These are phyloP conservation scores for Laterallus jamaicensis DNA, from an alignment of 2,113 vertebrate genomes.

Conservation along the genomic window DNA sequence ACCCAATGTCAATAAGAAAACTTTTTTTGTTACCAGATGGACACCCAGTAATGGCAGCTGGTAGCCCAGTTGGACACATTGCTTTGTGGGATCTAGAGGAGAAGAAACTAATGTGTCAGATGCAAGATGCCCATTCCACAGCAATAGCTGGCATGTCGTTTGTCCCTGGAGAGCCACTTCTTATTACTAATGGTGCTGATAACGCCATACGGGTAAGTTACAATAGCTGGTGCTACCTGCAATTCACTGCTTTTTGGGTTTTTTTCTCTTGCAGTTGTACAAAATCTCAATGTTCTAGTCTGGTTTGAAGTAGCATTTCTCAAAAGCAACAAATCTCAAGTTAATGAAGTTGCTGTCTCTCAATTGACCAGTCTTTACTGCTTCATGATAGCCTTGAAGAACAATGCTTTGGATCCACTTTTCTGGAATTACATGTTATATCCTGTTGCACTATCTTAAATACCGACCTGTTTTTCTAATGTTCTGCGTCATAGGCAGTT, in stretches of 20 bases:
- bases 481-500: background rate
- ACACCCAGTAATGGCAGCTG: constrained; percentile 89
- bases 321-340: background rate
- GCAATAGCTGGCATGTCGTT: constrained; percentile 89
- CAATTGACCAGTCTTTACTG: background rate
- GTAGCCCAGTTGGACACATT: constrained; percentile 92
- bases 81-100: constrained; percentile 94
- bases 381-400: background rate
- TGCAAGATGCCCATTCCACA: constrained; percentile 87
- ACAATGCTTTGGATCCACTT: background rate
- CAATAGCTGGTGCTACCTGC: background rate
- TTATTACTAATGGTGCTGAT: constrained; percentile 92
- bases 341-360: background rate
- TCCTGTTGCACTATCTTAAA: background rate
- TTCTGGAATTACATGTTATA: background rate
- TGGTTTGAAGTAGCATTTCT: background rate
- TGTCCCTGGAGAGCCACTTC: constrained; percentile 89
- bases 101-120: constrained; percentile 86
- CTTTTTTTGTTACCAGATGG: constrained; percentile 79
- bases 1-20: background rate
- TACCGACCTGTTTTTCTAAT: background rate
- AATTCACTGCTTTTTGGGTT: background rate
- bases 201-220: constrained; percentile 88
- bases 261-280: background rate
- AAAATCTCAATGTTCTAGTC: background rate